Evolutionary conservation across 2,113 vertebrate genomes (phyloP), one percentile per base, ranked within the genome.

Genomic region (Pelecanoides urinatrix): DNA sequence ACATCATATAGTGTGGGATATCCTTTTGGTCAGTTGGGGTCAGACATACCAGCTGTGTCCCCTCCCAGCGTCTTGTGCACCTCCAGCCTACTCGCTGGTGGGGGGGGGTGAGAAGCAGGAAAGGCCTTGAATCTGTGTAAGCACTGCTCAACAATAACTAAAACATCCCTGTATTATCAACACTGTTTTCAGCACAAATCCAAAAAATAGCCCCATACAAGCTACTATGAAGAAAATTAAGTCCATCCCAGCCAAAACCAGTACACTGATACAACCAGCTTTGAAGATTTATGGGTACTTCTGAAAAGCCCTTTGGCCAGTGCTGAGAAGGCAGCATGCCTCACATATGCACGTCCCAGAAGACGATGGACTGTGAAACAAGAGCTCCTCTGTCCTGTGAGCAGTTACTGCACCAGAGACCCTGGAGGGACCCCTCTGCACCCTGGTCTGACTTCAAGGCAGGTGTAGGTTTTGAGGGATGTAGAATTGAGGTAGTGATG

Each of bases 1-100:
- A 18, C 2, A 1, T 8, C 17, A 9, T 72, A 19, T 18, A 18
- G 8, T 2, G 3, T 26, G 19, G 32, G 2, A 44, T 21, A 14
- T 21, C 14, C 18, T 9, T 62, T 21, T 14, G 27, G 12, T 63
- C 49, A 30, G 10, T 3, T 49, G 40, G 13, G 34, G 17, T 52
- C 55, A 53, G 32, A 3, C 38, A 16, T 74, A 29, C 14, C 10
- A 2, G 7, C 15, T 20, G 4, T n/a, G 42, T 19, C 18, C 7
- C 3, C 38, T 34, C 34, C 38, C 9, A 13, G 1, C 11, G 20
- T 9, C 26, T 29, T 40, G 17, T 12, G 23, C 19, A 30, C 11
- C 11, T 21, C 10, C 18, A 79, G 14, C 18, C 7, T 49, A 0
- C 42, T 49, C 3, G 0, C 36, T 50, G 34, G 11, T 15, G 5